These are phyloP conservation scores for Myopa testacea DNA, from an alignment of 2,888 invertebrate genomes.

Conservation along the genomic window DNA sequence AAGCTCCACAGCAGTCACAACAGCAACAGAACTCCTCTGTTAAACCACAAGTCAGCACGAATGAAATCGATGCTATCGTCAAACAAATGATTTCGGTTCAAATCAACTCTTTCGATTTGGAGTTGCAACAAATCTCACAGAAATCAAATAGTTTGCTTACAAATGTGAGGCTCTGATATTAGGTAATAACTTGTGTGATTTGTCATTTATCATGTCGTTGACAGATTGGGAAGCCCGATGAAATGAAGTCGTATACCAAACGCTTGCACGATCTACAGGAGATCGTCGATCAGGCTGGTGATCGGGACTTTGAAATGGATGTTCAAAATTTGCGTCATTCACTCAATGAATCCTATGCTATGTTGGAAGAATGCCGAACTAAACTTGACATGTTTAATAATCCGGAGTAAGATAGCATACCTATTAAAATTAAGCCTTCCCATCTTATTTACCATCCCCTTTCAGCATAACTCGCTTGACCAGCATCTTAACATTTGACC, in stretches of 20 bases:
- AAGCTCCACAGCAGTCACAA: conserved; percentile 7
- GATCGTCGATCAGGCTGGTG: conserved; percentile 74
- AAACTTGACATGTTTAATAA: conserved; percentile 63
- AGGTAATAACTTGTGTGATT: neutral
- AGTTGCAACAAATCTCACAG: conserved; percentile 73
- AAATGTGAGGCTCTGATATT: conserved; percentile 49
- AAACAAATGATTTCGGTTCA: conserved; percentile 75
- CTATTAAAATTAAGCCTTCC: neutral
- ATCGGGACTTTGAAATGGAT: conserved; percentile 75
- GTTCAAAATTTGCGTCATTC: conserved; percentile 70
- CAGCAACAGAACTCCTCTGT: conserved; percentile 33
- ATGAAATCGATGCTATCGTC: conserved; percentile 66
- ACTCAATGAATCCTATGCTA: conserved; percentile 68
- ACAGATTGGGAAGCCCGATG: conserved; percentile 71
- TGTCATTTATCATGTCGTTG: conserved; percentile 13
- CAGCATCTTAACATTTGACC: conserved; percentile 58
- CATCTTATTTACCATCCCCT: neutral
- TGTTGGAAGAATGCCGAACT: conserved; percentile 64
- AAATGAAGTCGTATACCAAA: conserved; percentile 70
- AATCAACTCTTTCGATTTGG: conserved; percentile 75
- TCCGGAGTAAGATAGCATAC: conserved; percentile 58
- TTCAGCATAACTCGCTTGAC: conserved; percentile 60
- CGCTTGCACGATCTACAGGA: conserved; percentile 71
- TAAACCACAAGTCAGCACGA: conserved; percentile 43
- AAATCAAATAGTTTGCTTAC: conserved; percentile 69